Evolutionary conservation across 2,797 vertebrate genomes (phyloP).

Genomic region (Apogon talboti): DNA sequence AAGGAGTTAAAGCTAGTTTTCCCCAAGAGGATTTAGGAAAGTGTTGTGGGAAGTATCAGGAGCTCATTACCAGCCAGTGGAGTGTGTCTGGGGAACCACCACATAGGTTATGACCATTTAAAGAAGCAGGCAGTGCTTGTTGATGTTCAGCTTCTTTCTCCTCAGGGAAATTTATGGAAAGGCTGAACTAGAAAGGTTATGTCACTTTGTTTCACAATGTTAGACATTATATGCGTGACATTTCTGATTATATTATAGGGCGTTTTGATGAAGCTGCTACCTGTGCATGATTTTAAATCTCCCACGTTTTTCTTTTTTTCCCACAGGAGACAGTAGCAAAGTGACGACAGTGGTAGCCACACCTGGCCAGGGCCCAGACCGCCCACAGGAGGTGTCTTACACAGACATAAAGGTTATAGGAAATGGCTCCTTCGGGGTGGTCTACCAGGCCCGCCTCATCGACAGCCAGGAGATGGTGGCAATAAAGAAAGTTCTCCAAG

Average conservation of each 20-base stretch:
- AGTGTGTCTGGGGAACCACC: slow-evolving; percentile 46
- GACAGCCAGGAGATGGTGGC: slow-evolving; percentile 94
- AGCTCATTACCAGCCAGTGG: slow-evolving; percentile 47
- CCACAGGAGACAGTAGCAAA: slow-evolving; percentile 90
- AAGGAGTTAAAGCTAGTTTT: slow-evolving; percentile 8
- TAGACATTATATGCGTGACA: background rate
- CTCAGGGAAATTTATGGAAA: slow-evolving; percentile 7
- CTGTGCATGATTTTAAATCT: no score
- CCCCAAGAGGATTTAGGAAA: slow-evolving; percentile 16
- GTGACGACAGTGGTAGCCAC: slow-evolving; percentile 94
- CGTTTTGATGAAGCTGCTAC: background rate
- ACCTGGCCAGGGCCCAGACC: slow-evolving; percentile 91
- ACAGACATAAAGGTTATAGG: slow-evolving; percentile 96
- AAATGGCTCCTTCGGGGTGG: slow-evolving; percentile 94
- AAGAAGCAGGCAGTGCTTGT: slow-evolving; percentile 22
- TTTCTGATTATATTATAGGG: background rate
- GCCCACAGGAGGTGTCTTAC: slow-evolving; percentile 95
- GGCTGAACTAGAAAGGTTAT: background rate
- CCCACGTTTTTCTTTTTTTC: background rate
- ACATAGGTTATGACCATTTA: slow-evolving; percentile 41
- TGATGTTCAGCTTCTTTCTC: slow-evolving; percentile 27
- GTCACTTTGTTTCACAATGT: background rate
- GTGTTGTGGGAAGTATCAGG: slow-evolving; percentile 32
- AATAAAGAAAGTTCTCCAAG: slow-evolving; percentile 95
- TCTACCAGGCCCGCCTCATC: slow-evolving; percentile 92